Percentiles rank a stretch among this genome's conserved stretches.
Conservation (phyloP, 2,113 vertebrate genomes). For the Butorides virescens region DNA sequence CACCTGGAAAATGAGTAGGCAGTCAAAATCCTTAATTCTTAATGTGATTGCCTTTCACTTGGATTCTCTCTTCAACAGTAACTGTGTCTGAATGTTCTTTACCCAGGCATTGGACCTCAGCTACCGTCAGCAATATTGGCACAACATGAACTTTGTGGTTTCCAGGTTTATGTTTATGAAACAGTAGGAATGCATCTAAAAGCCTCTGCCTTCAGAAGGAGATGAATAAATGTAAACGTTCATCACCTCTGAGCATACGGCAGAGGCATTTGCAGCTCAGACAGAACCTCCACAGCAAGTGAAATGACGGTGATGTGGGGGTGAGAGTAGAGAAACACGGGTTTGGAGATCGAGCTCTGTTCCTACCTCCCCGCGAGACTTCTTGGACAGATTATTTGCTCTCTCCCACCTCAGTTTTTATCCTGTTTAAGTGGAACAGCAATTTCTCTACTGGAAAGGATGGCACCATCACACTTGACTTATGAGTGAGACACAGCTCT, state of each 20-base stretch:
- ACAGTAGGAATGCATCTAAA: not conserved
- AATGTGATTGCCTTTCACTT: not conserved
- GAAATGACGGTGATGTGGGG: not conserved
- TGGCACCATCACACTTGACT: not conserved
- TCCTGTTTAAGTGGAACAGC: not conserved
- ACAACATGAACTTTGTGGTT: not conserved
- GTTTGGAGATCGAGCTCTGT: not conserved
- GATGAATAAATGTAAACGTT: slow-evolving; percentile 8
- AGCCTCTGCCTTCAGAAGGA: not conserved
- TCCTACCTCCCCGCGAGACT: not conserved
- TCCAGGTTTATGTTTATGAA: slow-evolving; percentile 19
- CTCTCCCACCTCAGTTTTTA: not conserved
- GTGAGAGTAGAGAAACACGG: not conserved
- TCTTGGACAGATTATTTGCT: not conserved
- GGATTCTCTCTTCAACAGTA: not conserved
- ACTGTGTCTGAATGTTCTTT: not conserved
- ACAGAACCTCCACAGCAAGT: not conserved
- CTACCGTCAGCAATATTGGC: not conserved
- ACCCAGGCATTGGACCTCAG: not conserved
- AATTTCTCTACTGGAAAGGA: not conserved
- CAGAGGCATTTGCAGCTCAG: not conserved
- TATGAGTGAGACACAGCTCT: not conserved
- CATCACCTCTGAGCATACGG: not conserved
- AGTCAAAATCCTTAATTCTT: not conserved
- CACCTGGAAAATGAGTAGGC: not conserved